Conservation (phyloP, 2,797 vertebrate genomes). For the Lateolabrax maculatus region DNA sequence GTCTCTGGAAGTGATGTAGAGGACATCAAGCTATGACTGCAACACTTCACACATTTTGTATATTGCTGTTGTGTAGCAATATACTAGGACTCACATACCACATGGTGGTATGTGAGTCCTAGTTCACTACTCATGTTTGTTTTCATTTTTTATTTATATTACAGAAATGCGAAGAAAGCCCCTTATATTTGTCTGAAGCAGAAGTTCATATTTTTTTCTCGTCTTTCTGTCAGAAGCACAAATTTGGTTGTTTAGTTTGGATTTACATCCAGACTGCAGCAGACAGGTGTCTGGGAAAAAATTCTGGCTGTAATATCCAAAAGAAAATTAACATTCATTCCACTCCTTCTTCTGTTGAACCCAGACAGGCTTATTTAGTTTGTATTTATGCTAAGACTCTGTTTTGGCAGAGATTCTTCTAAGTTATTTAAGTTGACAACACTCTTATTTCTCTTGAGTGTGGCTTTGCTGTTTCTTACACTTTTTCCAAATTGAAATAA, state of each 20-base stretch:
- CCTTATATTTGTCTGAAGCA: background rate
- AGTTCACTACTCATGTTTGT: background rate
- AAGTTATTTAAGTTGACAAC: constrained; percentile 10
- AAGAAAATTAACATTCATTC: constrained; percentile 30
- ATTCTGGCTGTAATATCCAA: constrained; percentile 1
- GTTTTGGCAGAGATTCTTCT: background rate
- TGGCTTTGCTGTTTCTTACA: background rate
- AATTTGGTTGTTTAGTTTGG: constrained; percentile 41
- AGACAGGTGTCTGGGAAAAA: constrained; percentile 44
- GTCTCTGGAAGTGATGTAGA: constrained; percentile 84
- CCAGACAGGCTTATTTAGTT: constrained; percentile 42
- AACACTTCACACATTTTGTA: background rate
- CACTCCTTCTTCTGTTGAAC: constrained; percentile 13
- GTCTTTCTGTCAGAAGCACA: constrained; percentile 14
- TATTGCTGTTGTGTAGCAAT: background rate
- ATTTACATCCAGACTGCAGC: constrained; percentile 42
- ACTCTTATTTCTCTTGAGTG: background rate
- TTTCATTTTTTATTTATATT: background rate
- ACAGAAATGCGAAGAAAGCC: background rate
- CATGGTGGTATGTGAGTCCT: background rate
- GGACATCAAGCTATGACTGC: background rate
- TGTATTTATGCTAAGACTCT: constrained; percentile 35
- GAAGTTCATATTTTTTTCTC: constrained; percentile 16
- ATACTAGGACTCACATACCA: too few relatives aligned
- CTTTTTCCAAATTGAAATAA: background rate